Evolutionary conservation across 2,113 vertebrate genomes (phyloP).

Genomic region (Porphyrio hochstetteri): DNA sequence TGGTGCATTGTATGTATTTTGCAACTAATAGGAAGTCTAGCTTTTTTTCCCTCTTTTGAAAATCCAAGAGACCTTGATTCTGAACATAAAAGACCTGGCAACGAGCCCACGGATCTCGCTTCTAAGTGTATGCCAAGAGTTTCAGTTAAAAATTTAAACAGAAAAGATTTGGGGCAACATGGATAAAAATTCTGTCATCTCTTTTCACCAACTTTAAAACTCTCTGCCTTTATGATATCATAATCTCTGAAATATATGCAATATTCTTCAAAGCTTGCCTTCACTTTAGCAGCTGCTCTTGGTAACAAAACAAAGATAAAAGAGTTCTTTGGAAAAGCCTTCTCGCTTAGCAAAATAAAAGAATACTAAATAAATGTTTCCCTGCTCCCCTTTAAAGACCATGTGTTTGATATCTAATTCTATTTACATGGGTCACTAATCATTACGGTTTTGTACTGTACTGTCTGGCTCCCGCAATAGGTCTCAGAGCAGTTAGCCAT

Average conservation of each 20-base stretch:
- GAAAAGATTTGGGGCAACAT: not conserved
- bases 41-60: slow-evolving; percentile 38
- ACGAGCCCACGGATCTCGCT: not conserved
- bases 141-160: slow-evolving; percentile 23
- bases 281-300: not conserved
- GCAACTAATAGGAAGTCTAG: not conserved
- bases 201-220: slow-evolving; percentile 3
- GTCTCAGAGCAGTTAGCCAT: not conserved
- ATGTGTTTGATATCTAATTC: not conserved
- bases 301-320: not conserved
- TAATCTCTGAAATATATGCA: slow-evolving; percentile 2
- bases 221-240: not conserved
- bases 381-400: not conserved
- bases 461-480: accelerated
- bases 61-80: slow-evolving; percentile 37
- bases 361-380: not conserved
- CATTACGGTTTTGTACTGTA: not conserved
- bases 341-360: not conserved
- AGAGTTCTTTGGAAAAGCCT: not conserved
- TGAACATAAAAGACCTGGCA: slow-evolving; percentile 43
- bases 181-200: slow-evolving; percentile 20
- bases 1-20: not conserved
- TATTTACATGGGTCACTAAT: not conserved
- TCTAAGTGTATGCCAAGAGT: not conserved
- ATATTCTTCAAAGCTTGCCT: not conserved